Percentiles rank a stretch among this genome's conserved stretches.
These are phyloP conservation scores for Ophion ventricosus DNA, from an alignment of 2,888 invertebrate species.

Conservation along the genomic window DNA sequence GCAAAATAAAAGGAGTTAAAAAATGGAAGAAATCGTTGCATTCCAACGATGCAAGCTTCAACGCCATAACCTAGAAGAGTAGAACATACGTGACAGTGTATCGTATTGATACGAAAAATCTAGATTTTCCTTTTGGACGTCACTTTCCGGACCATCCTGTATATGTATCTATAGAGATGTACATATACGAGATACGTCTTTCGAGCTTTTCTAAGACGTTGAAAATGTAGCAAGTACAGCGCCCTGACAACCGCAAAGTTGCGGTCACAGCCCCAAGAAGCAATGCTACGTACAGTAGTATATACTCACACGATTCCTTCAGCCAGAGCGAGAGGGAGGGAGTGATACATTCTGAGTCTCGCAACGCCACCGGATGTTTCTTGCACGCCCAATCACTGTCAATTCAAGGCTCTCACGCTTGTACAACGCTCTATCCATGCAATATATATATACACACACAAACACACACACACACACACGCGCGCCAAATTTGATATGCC, in stretches of 20 bases:
- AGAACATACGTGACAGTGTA: too few species aligned
- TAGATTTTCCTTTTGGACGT: too few species aligned
- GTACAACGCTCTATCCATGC: conserved; percentile 21
- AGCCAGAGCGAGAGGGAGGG: conserved; percentile 43
- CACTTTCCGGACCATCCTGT: too few species aligned
- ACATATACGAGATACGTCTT: not conserved
- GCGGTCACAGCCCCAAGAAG: conserved; percentile 49
- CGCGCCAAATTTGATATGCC: conserved; percentile 69
- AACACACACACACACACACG: conserved; percentile 37
- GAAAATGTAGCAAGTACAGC: conserved; percentile 29
- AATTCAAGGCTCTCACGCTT: conserved; percentile 73
- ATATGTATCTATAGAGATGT: too few species aligned
- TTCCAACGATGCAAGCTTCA: too few species aligned
- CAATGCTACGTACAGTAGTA: conserved; percentile 1
- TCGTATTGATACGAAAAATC: too few species aligned
- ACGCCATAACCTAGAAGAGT: too few species aligned
- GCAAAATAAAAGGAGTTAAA: too few species aligned
- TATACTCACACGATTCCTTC: not conserved
- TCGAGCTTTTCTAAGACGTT: conserved; percentile 20
- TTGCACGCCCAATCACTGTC: conserved; percentile 76
- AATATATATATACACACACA: not conserved
- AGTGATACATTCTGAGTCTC: conserved; percentile 44
- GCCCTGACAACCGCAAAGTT: conserved; percentile 38
- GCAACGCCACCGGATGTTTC: conserved; percentile 78
- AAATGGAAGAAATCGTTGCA: too few species aligned